Percentiles rank a stretch among this genome's conserved stretches.
Evolutionary conservation across 2,888 invertebrate genomes (phyloP).

Genomic region (Cerceris rybyensis): DNA sequence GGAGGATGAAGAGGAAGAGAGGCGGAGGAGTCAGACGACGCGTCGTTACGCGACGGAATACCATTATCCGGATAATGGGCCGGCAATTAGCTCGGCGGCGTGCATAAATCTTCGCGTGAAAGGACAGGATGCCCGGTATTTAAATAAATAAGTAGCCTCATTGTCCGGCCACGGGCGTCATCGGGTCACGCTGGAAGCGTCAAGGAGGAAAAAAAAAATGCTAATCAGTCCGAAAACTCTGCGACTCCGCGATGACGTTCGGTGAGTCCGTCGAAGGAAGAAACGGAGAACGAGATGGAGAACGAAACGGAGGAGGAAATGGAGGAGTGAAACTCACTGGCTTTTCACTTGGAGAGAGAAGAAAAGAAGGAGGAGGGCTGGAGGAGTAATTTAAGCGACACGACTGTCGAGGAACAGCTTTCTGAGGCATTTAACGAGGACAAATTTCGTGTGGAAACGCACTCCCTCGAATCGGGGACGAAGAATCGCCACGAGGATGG

Average conservation of each 20-base stretch:
- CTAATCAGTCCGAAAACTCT: constrained; percentile 74
- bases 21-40: constrained; percentile 46
- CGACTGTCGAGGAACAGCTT: constrained; percentile 34
- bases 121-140: constrained; percentile 81
- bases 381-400: constrained; percentile 38
- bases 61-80: constrained; percentile 80
- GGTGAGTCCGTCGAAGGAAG: constrained; percentile 11
- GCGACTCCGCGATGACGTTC: constrained; percentile 41
- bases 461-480: constrained; percentile 2
- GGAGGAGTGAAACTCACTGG: constrained; percentile 10
- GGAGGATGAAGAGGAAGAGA: constrained; percentile 10
- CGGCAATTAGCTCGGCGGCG: constrained; percentile 81
- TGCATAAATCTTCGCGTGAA: constrained; percentile 81
- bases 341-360: constrained; percentile 33
- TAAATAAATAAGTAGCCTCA: constrained; percentile 81
- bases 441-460: constrained; percentile 57
- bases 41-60: constrained; percentile 78
- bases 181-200: constrained; percentile 70
- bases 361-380: constrained; percentile 22
- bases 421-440: constrained; percentile 55
- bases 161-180: constrained; percentile 74
- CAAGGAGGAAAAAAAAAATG: constrained; percentile 71
- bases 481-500: constrained; percentile 19
- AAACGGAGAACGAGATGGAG: constrained; percentile 10
- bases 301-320: constrained; percentile 5